Percentiles rank a stretch among this genome's conserved stretches.
Evolutionary conservation across 2,797 vertebrate genomes (phyloP).

Genomic region (Spinibarbus caldwelli): DNA sequence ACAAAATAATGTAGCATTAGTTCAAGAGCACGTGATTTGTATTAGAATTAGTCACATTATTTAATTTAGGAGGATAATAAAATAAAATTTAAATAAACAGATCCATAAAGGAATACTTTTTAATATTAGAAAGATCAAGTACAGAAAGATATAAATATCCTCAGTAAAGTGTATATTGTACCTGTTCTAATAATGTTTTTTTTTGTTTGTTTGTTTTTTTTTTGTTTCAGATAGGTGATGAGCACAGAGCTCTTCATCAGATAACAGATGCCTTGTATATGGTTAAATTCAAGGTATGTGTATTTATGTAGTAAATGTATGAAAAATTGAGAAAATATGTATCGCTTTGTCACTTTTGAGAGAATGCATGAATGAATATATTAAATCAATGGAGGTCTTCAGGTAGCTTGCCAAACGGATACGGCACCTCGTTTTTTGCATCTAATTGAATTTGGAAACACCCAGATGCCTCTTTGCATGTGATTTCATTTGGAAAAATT

Average conservation of each 20-base stretch:
- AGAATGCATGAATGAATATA: neutral
- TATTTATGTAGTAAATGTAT: neutral
- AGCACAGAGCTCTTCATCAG: conserved; percentile 86
- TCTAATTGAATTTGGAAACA: conserved; percentile 1
- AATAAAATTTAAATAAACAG: neutral
- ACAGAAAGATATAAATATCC: neutral
- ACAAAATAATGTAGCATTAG: neutral
- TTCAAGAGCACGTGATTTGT: neutral
- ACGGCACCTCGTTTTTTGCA: conserved; percentile 14
- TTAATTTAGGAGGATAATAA: neutral
- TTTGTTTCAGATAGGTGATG: conserved; percentile 82
- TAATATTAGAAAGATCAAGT: neutral
- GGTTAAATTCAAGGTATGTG: conserved; percentile 93
- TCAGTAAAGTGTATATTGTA: neutral
- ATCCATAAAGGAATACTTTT: neutral
- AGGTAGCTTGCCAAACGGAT: neutral
- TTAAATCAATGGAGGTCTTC: conserved; percentile 2
- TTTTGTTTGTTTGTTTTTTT: no score
- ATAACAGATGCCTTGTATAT: conserved; percentile 94
- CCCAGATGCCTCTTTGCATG: conserved; percentile 29
- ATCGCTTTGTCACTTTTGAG: neutral
- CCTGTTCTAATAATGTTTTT: neutral
- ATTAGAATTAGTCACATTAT: no score
- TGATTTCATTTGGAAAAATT: conserved; percentile 20
- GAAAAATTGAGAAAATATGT: neutral